phyloP scores from a whole-genome alignment of 2,113 vertebrate genomes.

The Clarias macrocephalus region DNA sequence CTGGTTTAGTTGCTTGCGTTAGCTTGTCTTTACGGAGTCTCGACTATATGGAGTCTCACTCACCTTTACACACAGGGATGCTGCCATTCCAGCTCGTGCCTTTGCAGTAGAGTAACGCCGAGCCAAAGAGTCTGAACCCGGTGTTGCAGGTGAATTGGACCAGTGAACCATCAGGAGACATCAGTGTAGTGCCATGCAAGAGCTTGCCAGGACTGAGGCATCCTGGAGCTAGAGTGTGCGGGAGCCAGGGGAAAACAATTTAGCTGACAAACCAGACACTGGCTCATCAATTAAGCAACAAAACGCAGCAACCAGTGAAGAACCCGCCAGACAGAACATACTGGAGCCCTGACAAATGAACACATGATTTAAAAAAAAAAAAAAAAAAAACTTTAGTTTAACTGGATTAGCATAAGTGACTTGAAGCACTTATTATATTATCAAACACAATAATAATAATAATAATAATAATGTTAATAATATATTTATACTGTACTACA shows the following conservation, averaged over 20 bases:
- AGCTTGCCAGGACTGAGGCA: constrained; percentile 58
- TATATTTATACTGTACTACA: background rate
- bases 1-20: background rate
- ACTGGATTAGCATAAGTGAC: background rate
- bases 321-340: background rate
- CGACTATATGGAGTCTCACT: background rate
- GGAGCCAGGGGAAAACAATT: background rate
- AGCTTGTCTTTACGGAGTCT: background rate
- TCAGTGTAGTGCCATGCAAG: constrained; percentile 56
- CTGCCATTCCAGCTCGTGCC: constrained; percentile 68
- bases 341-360: background rate
- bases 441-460: background rate
- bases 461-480: no score
- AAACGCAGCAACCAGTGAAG: background rate
- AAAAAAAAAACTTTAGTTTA: no score
- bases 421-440: background rate
- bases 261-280: background rate
- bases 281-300: background rate
- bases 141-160: constrained; percentile 60
- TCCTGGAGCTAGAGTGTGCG: constrained; percentile 56
- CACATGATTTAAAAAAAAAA: background rate
- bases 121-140: constrained; percentile 65
- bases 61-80: constrained; percentile 70
- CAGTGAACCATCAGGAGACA: constrained; percentile 60
- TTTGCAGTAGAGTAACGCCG: constrained; percentile 65